phyloP scores from a whole-genome alignment of 2,797 vertebrate species.

The Mormyrops attenuatus region DNA sequence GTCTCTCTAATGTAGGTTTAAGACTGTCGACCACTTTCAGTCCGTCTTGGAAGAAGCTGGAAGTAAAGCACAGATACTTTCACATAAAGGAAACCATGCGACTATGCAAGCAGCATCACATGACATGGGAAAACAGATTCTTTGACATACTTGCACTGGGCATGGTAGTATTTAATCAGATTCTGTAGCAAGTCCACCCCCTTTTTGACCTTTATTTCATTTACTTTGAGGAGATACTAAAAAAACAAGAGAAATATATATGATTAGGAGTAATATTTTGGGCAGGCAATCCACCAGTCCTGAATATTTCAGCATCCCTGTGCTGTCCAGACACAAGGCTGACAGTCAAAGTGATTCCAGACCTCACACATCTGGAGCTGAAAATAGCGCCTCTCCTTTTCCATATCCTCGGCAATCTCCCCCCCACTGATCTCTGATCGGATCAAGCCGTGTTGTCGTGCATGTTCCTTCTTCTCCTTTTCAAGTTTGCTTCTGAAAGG shows the following conservation, averaged over 20 bases:
- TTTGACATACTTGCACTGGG: conserved; percentile 90
- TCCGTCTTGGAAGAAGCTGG: conserved; percentile 95
- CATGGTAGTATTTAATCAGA: conserved; percentile 95
- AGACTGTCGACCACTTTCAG: conserved; percentile 86
- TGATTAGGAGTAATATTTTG: not conserved
- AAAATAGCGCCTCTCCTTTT: conserved; percentile 82
- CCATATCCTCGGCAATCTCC: conserved; percentile 66
- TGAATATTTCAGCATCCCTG: not conserved
- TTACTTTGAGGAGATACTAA: conserved; percentile 95
- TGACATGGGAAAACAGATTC: not conserved
- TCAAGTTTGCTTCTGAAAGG: conserved; percentile 16
- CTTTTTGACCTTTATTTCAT: conserved; percentile 98
- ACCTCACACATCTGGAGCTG: conserved; percentile 29
- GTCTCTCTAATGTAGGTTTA: conserved; percentile 82
- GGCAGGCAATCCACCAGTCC: not conserved
- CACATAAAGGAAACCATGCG: not conserved
- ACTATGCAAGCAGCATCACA: not conserved
- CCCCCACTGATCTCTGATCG: conserved; percentile 24
- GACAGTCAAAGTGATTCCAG: conserved; percentile 8
- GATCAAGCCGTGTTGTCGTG: conserved; percentile 23
- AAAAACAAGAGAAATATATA: conserved; percentile 11
- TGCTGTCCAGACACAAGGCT: not conserved
- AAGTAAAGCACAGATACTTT: not conserved
- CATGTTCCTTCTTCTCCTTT: conserved; percentile 27
- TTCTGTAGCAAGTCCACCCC: conserved; percentile 93